Conservation (phyloP, 2,113 vertebrate genomes). For the Columba janthina region DNA sequence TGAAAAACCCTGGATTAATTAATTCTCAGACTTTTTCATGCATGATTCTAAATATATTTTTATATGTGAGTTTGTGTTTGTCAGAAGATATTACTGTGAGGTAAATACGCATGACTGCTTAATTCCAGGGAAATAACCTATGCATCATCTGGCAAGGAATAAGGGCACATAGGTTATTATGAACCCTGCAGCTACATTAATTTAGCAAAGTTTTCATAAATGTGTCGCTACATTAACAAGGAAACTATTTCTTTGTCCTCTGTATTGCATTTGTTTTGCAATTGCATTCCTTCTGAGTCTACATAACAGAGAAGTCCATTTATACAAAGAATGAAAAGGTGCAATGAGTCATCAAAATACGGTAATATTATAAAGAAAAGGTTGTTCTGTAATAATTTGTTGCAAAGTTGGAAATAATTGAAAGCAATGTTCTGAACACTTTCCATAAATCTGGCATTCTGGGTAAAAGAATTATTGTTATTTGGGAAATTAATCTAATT, state of each 20-base stretch:
- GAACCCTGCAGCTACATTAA: slow-evolving; percentile 21
- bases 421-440: slow-evolving; percentile 24
- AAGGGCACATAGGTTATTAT: slow-evolving; percentile 31
- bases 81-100: slow-evolving; percentile 20
- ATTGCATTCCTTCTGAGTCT: slow-evolving; percentile 2
- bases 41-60: background rate
- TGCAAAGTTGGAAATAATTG: slow-evolving; percentile 42
- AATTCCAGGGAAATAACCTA: slow-evolving; percentile 52
- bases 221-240: background rate
- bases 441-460: slow-evolving; percentile 45
- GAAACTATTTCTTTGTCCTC: background rate
- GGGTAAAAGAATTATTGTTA: slow-evolving; percentile 56
- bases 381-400: slow-evolving; percentile 55
- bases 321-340: slow-evolving; percentile 26
- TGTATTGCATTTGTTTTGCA: slow-evolving; percentile 9
- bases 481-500: slow-evolving; percentile 68
- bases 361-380: slow-evolving; percentile 59
- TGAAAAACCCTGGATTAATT: background rate
- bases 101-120: slow-evolving; percentile 11
- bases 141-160: background rate
- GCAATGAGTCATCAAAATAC: slow-evolving; percentile 22
- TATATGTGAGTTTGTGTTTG: background rate
- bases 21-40: background rate
- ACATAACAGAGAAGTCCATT: background rate
- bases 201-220: slow-evolving; percentile 28